Conservation (phyloP, 1,140 invertebrate species). For the Adelges cooleyi region DNA sequence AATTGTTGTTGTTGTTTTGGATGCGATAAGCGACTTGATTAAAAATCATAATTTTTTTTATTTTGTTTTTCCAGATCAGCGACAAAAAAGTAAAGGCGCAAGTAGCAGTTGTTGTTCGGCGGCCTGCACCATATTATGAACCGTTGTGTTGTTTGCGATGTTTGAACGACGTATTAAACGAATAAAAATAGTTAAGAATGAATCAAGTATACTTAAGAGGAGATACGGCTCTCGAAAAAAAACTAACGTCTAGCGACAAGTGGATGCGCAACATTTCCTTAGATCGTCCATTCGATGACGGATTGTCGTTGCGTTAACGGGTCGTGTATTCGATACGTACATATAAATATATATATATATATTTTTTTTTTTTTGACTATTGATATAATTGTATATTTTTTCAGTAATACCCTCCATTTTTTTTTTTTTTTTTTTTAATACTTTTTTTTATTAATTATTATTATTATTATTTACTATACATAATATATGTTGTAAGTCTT, state of each 20-base stretch:
- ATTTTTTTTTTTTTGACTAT: slow-evolving; percentile 17
- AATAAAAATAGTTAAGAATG: neutral
- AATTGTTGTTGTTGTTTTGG: too few relatives aligned
- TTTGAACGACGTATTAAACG: too few relatives aligned
- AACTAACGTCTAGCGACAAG: neutral
- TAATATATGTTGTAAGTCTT: neutral
- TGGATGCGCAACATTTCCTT: neutral
- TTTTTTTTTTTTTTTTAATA: slow-evolving; percentile 8
- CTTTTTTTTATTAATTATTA: slow-evolving; percentile 8
- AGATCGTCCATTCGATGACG: neutral
- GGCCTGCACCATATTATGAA: slow-evolving; percentile 76
- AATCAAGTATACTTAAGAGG: slow-evolving; percentile 4
- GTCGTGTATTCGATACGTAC: neutral
- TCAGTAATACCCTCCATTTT: slow-evolving; percentile 25
- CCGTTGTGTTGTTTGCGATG: slow-evolving; percentile 3
- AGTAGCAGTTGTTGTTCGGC: slow-evolving; percentile 84
- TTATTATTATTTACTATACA: neutral
- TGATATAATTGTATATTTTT: slow-evolving; percentile 1
- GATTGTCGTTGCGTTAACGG: slow-evolving; percentile 12
- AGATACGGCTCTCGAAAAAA: slow-evolving; percentile 1
- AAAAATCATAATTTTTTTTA: too few relatives aligned
- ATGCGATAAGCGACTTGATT: too few relatives aligned
- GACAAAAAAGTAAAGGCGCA: slow-evolving; percentile 86
- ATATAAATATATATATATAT: neutral
- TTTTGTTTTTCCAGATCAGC: slow-evolving; percentile 68